Evolutionary conservation across 23 tunicate genomes (phyloP).

Genomic region (Trididemnum clinides): DNA sequence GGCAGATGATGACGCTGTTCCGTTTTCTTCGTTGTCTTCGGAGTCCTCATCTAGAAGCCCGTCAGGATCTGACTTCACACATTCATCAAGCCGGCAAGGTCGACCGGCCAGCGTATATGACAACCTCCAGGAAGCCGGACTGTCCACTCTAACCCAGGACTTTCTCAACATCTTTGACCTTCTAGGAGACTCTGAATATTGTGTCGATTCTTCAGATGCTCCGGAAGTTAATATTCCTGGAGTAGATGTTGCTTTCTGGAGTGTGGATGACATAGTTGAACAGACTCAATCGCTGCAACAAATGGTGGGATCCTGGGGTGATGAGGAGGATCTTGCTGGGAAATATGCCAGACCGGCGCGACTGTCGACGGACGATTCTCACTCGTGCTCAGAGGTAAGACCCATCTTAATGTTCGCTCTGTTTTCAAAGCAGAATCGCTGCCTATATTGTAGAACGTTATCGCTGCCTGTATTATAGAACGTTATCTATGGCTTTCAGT

Average conservation of each 20-base stretch:
- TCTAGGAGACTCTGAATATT: not conserved
- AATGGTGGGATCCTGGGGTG: slow-evolving; percentile 48
- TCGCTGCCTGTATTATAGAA: too few relatives aligned
- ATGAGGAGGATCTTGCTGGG: not conserved
- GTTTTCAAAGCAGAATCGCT: too few relatives aligned
- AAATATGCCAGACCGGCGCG: too few relatives aligned
- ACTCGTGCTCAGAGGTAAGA: too few relatives aligned
- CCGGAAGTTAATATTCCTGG: slow-evolving; percentile 7
- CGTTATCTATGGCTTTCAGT: too few relatives aligned
- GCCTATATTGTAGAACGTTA: too few relatives aligned
- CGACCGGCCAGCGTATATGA: slow-evolving; percentile 76
- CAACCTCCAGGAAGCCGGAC: slow-evolving; percentile 49
- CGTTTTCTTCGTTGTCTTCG: slow-evolving; percentile 2
- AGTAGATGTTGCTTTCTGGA: slow-evolving; percentile 57
- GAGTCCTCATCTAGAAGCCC: slow-evolving; percentile 37
- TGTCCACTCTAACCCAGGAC: slow-evolving; percentile 33
- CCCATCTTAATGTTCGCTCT: too few relatives aligned
- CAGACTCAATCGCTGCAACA: slow-evolving; percentile 57
- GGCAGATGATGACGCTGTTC: not conserved
- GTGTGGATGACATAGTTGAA: slow-evolving; percentile 73
- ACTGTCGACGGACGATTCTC: too few relatives aligned
- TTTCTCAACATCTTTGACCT: slow-evolving; percentile 45
- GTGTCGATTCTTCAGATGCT: slow-evolving; percentile 35
- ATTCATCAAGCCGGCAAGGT: not conserved
- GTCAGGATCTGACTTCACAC: slow-evolving; percentile 23